phyloP scores from a whole-genome alignment of 2,888 invertebrate species.

The Apoderus coryli region DNA sequence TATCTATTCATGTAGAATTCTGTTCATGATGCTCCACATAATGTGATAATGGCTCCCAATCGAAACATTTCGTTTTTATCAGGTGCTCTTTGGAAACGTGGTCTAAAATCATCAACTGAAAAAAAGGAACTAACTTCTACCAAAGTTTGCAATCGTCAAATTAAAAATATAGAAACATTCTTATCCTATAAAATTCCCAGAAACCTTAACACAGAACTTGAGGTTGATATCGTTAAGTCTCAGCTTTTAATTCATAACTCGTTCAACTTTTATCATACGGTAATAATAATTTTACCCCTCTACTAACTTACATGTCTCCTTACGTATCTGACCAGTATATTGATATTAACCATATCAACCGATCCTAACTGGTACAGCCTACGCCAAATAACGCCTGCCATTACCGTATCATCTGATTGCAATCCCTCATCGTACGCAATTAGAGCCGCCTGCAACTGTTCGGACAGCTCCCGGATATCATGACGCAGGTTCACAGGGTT shows the following conservation, averaged over 20 bases:
- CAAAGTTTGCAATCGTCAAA: too few relatives aligned
- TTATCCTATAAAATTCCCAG: conserved; percentile 2
- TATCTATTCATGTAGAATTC: too few relatives aligned
- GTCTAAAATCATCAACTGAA: conserved; percentile 17
- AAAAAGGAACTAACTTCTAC: too few relatives aligned
- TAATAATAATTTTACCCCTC: too few relatives aligned
- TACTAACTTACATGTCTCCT: conserved; percentile 51
- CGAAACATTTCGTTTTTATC: conserved; percentile 10
- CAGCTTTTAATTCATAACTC: too few relatives aligned
- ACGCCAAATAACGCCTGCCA: conserved; percentile 78
- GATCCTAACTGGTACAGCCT: conserved; percentile 56
- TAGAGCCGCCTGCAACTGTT: conserved; percentile 73
- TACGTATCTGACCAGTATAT: conserved; percentile 58
- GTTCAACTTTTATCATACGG: too few relatives aligned
- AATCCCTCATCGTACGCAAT: conserved; percentile 82
- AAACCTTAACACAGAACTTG: too few relatives aligned
- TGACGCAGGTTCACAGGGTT: conserved; percentile 44
- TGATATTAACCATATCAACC: conserved; percentile 50
- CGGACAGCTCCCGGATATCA: conserved; percentile 50
- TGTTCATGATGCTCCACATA: too few relatives aligned
- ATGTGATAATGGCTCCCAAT: conserved; percentile 10
- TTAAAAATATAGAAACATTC: conserved; percentile 5
- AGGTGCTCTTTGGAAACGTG: conserved; percentile 13
- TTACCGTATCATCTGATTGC: conserved; percentile 52
- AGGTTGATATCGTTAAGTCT: too few relatives aligned